Evolutionary conservation across 2,113 vertebrate genomes (phyloP).

Genomic region (Suncus etruscus): DNA sequence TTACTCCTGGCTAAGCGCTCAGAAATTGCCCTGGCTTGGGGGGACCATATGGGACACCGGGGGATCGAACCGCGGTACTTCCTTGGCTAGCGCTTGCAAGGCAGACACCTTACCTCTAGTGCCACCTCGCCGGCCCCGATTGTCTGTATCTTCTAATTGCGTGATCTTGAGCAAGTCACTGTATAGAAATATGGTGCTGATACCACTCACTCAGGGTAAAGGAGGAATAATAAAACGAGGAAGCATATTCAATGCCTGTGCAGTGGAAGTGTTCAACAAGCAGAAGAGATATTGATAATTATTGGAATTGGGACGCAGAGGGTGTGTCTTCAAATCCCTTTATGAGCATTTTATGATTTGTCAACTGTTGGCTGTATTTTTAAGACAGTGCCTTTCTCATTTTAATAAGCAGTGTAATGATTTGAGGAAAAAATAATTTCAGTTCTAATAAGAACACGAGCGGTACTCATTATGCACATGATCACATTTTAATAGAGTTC

Average conservation of each 20-base stretch:
- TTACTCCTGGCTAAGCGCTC: too few species aligned
- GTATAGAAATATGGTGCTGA: not conserved
- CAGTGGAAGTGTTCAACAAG: not conserved
- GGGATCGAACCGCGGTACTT: too few species aligned
- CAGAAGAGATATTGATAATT: not conserved
- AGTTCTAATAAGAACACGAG: slow-evolving; percentile 78
- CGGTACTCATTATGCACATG: slow-evolving; percentile 76
- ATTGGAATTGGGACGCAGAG: not conserved
- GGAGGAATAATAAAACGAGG: not conserved
- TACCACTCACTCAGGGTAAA: not conserved
- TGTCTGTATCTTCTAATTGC: not conserved
- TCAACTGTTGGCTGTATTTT: slow-evolving; percentile 55
- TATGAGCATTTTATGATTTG: slow-evolving; percentile 58
- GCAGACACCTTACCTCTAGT: too few species aligned
- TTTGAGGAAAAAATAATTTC: slow-evolving; percentile 81
- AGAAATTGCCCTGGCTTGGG: too few species aligned
- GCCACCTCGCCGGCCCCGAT: too few species aligned
- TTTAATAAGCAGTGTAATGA: slow-evolving; percentile 75
- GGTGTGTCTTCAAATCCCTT: not conserved
- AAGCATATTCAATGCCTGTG: rapidly evolving
- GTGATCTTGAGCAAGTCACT: not conserved
- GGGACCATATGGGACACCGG: too few species aligned
- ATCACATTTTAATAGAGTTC: slow-evolving; percentile 75
- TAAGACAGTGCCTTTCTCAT: slow-evolving; percentile 71
- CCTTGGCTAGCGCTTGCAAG: too few species aligned